Evolutionary conservation across 1,140 invertebrate species (phyloP), one percentile per base, ranked within the genome.

Genomic region (Globodera ellingtonae): DNA sequence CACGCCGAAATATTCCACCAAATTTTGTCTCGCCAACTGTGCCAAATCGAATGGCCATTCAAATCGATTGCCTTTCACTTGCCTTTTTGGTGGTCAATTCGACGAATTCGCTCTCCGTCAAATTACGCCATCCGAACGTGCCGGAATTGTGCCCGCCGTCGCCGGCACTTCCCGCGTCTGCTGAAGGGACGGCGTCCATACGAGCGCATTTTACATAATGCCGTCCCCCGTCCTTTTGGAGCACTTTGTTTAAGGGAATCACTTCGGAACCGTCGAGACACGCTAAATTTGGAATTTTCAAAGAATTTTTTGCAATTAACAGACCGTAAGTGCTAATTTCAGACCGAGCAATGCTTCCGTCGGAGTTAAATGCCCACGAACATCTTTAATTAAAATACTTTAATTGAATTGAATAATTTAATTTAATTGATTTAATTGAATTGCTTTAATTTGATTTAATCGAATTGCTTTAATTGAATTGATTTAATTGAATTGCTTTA

Each of bases 231-330:
- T 56, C 48, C 69, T 65, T 24, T 66, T 84, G 81, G 21, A 82
- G 10, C 48, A 82, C 69, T 83, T 83, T 82, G 62, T 82, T 82
- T 15, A 82, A 35, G 4, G 81, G 81, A 15, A 82, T 50, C n/a
- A 50, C 52, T 35, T 82, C 81, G 21, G 4, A 3, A n/a, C 81
- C 81, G 44, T 82, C 80, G 24, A 82, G 5, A 62, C 81, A 82
- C 13, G 81, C 81, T 82, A 78, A 79, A 81, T 46, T 69, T 69
- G 56, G 7, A 70, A 78, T 72, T 52, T 72, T 18, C 4, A 6
- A 52, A 48, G 44, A 74, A 50, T 46, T 66, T 74, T 47, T 48
- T 9, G 48, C 48, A n/a, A n/a, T 46, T 71, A n/a, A 52, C 7
- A 9, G 77, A 81, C 80, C 80, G 72, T 50, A 81, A 72, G 80